Conservation (phyloP, 2,888 invertebrate species). For the Harmothoe impar region DNA sequence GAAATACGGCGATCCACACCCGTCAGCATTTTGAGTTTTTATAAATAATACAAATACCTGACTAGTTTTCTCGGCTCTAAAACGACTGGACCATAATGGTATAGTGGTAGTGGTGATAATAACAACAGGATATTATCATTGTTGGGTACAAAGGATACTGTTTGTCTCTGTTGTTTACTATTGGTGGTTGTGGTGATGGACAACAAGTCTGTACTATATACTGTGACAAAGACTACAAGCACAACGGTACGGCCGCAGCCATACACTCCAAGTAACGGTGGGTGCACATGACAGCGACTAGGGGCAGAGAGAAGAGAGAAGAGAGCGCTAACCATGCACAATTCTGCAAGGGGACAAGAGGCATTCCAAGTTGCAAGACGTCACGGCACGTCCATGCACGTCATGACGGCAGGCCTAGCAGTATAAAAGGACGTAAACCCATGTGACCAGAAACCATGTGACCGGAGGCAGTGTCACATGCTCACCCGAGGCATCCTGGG, state of each 20-base stretch:
- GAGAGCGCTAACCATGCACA: slow-evolving; percentile 58
- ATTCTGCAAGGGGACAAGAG: slow-evolving; percentile 56
- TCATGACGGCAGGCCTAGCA: slow-evolving; percentile 26
- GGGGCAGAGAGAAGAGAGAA: slow-evolving; percentile 38
- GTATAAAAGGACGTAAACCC: slow-evolving; percentile 22
- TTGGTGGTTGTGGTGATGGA: slow-evolving; percentile 57
- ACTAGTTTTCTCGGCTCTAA: slow-evolving; percentile 52
- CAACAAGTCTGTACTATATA: slow-evolving; percentile 60
- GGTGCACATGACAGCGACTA: slow-evolving; percentile 63
- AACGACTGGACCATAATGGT: slow-evolving; percentile 28
- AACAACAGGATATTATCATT: slow-evolving; percentile 27
- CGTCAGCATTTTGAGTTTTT: slow-evolving; percentile 46
- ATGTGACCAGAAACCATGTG: slow-evolving; percentile 29
- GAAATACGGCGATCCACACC: slow-evolving; percentile 50
- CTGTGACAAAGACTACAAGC: slow-evolving; percentile 62
- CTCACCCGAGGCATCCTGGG: neutral
- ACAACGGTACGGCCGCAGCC: slow-evolving; percentile 46
- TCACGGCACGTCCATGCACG: slow-evolving; percentile 47
- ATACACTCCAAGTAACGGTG: slow-evolving; percentile 55
- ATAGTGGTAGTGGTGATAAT: slow-evolving; percentile 26
- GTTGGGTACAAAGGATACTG: slow-evolving; percentile 58
- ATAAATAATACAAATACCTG: slow-evolving; percentile 62
- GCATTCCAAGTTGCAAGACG: slow-evolving; percentile 55
- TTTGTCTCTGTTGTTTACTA: slow-evolving; percentile 36
- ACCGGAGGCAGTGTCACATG: neutral